Percentiles rank a stretch among this genome's conserved stretches.
Conservation (phyloP, 2,888 invertebrate genomes). For the Didymodactylos carnosus region DNA sequence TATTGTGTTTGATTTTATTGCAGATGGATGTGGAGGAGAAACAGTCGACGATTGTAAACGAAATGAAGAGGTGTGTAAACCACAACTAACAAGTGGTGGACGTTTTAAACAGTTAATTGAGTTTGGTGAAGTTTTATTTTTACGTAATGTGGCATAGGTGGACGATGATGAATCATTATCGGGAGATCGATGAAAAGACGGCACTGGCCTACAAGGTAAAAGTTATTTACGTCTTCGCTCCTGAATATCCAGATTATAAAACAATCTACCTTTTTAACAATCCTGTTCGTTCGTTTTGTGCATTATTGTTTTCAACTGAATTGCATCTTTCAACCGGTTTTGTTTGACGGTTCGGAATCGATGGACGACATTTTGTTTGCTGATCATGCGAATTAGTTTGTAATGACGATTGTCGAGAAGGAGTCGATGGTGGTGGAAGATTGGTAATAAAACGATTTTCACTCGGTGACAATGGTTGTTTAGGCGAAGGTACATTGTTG, state of each 20-base stretch:
- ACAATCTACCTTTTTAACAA: no score
- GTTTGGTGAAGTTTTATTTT: background rate
- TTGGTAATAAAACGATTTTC: no score
- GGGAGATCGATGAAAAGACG: background rate
- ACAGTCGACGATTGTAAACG: no score
- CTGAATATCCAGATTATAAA: no score
- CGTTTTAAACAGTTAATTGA: background rate
- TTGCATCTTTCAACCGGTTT: background rate
- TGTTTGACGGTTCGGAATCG: background rate
- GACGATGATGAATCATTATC: background rate
- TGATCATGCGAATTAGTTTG: background rate
- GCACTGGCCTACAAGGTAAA: background rate
- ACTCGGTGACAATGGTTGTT: background rate
- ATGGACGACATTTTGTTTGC: no score
- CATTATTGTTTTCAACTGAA: background rate
- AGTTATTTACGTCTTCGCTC: no score
- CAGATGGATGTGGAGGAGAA: background rate
- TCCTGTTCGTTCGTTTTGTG: background rate
- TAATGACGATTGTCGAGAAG: background rate
- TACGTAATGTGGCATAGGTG: background rate
- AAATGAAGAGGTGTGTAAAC: background rate
- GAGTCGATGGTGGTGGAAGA: background rate
- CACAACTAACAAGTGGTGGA: background rate
- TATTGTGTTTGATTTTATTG: background rate
- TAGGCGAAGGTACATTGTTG: background rate